Evolutionary conservation across 2,113 vertebrate species (phyloP).

Genomic region (Ardeotis arabs): DNA sequence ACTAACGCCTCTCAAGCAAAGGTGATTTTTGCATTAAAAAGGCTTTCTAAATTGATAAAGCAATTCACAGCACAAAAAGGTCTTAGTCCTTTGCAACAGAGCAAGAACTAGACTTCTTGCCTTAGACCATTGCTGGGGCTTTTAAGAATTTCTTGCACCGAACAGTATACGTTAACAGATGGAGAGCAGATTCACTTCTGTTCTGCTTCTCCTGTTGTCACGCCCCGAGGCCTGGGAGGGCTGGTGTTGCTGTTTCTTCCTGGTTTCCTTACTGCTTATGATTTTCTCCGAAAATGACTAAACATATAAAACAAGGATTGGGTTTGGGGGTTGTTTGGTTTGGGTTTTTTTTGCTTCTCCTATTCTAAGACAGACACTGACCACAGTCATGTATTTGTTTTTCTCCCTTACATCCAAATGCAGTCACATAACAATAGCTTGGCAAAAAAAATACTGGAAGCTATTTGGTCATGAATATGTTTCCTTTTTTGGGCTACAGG

Average conservation of each 20-base stretch:
- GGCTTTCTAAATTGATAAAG: background rate
- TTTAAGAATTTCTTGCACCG: background rate
- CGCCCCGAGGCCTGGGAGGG: background rate
- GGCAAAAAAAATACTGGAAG: constrained; percentile 17
- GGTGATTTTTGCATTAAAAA: background rate
- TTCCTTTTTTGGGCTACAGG: constrained; percentile 60
- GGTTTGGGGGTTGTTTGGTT: background rate
- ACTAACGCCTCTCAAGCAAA: background rate
- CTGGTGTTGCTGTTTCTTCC: background rate
- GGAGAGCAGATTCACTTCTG: background rate
- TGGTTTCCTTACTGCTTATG: background rate
- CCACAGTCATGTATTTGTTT: constrained; percentile 56
- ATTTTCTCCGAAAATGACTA: constrained; percentile 39
- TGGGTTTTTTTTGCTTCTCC: background rate
- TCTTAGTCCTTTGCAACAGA: background rate
- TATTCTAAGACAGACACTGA: background rate
- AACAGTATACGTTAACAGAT: accelerated
- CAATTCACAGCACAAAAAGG: background rate
- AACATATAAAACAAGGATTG: background rate
- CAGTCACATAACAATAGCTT: constrained; percentile 61
- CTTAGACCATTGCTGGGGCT: background rate
- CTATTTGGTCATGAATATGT: constrained; percentile 18
- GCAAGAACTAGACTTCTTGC: background rate
- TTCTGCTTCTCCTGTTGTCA: background rate
- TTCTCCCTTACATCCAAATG: constrained; percentile 41